Base-by-base conservation (phyloP, 1,140 invertebrate genomes). In the Aplysia californica region DNA sequence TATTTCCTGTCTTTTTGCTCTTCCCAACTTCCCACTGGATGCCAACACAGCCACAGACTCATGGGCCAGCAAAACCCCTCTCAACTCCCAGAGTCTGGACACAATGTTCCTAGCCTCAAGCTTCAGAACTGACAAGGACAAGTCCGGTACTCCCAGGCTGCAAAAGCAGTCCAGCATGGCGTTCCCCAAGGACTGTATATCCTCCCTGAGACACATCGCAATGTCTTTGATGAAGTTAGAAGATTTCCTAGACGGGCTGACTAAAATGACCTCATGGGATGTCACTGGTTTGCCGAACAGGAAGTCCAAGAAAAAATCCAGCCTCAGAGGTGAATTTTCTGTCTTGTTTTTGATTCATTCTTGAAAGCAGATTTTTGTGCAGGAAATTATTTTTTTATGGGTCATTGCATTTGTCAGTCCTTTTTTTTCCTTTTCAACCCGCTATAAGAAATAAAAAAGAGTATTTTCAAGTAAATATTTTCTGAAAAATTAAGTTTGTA, bases 231-330 rank as follows among this genome's bases (percentile, higher is more conserved):
- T 86, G 41, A 74, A 80, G 50, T 83, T 88, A 50, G 87, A 88
- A 36, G 82, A 86, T 59, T 84, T 87, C 76, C 76, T 87, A 21
- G 83, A 87, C 35, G 75, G 70, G 21, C 64, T 88, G 21, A 76
- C 84, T 36, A 82, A 79, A 44, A 83, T 80, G 31, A 79, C 83
- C 4, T 79, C 81, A 2, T 86, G 85, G 85, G 84, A 87, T 79
- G 67, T 83, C 33, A 82, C 81, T n/a, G 86, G 85, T 15, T 72
- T 85, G 21, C 78, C 82, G 18, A 79, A 75, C 33, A 86, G 82
- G 67, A 84, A 85, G 69, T 61, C 72, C 0, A 80, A 81, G n/a
- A 82, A 81, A 29, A 87, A 86, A 76, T 83, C 85, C 15, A 87
- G 85, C 79, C 75, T 87, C 2, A 83, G 84, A 82, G 86, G 86